These are phyloP conservation scores for Lepus americanus DNA, from an alignment of 2,113 vertebrate genomes.

Conservation along the genomic window DNA sequence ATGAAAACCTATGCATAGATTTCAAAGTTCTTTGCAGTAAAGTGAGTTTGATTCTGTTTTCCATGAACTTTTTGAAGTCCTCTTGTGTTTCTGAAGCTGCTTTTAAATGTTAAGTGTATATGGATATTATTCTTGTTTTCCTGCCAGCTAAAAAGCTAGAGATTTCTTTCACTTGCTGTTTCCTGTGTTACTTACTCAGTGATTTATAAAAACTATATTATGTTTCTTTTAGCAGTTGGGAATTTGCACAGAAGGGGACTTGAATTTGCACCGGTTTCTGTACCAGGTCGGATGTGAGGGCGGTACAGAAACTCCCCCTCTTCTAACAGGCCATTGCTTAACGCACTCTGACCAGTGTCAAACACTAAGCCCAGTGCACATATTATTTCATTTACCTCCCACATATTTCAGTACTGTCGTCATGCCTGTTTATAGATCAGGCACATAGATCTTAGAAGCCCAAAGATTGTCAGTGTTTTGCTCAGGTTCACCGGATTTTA, in stretches of 20 bases:
- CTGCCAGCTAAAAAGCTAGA: conserved; percentile 9
- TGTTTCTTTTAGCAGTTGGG: neutral
- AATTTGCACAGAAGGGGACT: neutral
- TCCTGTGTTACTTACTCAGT: neutral
- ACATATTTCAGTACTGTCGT: neutral
- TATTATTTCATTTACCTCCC: neutral
- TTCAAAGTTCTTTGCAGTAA: too few species aligned
- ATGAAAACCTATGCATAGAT: too few species aligned
- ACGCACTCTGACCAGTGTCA: neutral
- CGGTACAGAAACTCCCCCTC: neutral
- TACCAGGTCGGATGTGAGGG: neutral
- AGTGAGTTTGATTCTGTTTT: too few species aligned
- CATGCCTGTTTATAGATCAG: neutral
- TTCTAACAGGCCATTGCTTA: neutral
- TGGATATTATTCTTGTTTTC: neutral
- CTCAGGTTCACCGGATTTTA: neutral
- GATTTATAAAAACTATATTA: neutral
- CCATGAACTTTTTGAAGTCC: too few species aligned
- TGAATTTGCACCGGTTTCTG: neutral
- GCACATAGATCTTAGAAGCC: neutral
- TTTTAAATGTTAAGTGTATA: neutral
- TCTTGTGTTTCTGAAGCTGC: neutral
- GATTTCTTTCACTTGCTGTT: neutral
- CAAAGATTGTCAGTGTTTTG: neutral
- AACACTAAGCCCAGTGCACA: neutral